Percentiles rank a stretch among this genome's conserved stretches.
phyloP scores from a whole-genome alignment of 2,113 vertebrate genomes.

The Rhegmatorhina hoffmannsi region DNA sequence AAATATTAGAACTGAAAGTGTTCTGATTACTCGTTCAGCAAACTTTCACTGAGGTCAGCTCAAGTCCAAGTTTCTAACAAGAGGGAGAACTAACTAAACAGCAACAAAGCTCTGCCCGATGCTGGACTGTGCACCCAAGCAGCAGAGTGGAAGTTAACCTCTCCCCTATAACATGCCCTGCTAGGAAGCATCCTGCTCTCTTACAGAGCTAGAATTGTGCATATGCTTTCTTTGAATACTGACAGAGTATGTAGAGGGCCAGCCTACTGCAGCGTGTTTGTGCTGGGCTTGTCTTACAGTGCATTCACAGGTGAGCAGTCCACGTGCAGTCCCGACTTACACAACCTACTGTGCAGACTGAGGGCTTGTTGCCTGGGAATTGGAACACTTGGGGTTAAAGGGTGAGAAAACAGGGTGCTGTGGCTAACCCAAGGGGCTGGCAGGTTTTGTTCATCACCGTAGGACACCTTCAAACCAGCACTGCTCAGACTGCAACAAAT shows the following conservation, averaged over 20 bases:
- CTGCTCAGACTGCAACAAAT: neutral
- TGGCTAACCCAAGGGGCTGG: neutral
- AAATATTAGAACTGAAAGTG: neutral
- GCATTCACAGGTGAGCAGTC: neutral
- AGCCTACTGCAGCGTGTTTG: fast-evolving
- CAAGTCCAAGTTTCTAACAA: neutral
- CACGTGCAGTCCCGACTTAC: too few species aligned
- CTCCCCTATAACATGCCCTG: neutral
- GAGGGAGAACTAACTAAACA: neutral
- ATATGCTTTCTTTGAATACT: neutral
- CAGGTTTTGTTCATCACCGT: neutral
- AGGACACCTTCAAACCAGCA: neutral
- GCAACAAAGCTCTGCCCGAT: neutral
- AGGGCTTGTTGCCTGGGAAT: neutral
- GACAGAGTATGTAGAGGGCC: neutral
- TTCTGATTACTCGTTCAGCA: neutral
- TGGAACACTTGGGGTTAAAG: neutral
- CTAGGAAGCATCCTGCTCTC: neutral
- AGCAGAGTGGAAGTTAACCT: neutral
- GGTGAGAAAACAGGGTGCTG: neutral
- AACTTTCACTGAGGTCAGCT: neutral
- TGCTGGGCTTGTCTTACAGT: neutral
- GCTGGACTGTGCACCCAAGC: neutral
- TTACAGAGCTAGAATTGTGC: neutral
- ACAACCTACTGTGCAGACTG: neutral